These are phyloP conservation scores for Agrypnus murinus DNA, from an alignment of 2,888 invertebrate genomes.

Conservation along the genomic window DNA sequence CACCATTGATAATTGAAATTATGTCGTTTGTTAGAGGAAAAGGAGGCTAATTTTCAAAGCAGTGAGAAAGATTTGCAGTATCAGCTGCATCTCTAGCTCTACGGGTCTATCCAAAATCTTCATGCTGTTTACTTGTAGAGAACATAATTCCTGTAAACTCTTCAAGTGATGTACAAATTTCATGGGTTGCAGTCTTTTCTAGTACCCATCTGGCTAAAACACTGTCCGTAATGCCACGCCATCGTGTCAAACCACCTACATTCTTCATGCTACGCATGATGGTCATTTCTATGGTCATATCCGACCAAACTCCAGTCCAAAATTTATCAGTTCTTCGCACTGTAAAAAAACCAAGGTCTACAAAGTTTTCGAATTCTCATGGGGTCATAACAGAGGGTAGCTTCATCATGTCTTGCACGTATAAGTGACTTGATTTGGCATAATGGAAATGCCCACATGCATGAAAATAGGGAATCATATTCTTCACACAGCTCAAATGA, in stretches of 20 bases:
- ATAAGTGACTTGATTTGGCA: not conserved
- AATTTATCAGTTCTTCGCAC: not conserved
- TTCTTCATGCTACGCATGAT: not conserved
- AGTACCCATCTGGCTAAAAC: not conserved
- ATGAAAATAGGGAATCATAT: slow-evolving; percentile 3
- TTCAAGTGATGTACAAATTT: not conserved
- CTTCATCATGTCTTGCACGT: slow-evolving; percentile 1
- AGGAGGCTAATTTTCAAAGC: not conserved
- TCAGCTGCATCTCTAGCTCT: not conserved
- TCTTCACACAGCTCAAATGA: too few species aligned
- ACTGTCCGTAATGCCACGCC: not conserved
- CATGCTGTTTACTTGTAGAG: slow-evolving; percentile 6
- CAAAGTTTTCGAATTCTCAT: not conserved
- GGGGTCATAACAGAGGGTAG: not conserved
- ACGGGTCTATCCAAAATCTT: not conserved
- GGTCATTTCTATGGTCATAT: not conserved
- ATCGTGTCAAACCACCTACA: not conserved
- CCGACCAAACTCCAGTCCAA: too few species aligned
- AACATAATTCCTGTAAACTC: not conserved
- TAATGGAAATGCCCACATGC: not conserved
- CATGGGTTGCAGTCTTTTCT: not conserved
- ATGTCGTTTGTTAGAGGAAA: not conserved
- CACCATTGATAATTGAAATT: not conserved
- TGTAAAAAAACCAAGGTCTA: not conserved
- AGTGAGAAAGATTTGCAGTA: not conserved